A percentile compares a stretch with the other conserved stretches of the same genome.
Conservation (phyloP, 1,140 invertebrate genomes). For the Cepaea nemoralis region DNA sequence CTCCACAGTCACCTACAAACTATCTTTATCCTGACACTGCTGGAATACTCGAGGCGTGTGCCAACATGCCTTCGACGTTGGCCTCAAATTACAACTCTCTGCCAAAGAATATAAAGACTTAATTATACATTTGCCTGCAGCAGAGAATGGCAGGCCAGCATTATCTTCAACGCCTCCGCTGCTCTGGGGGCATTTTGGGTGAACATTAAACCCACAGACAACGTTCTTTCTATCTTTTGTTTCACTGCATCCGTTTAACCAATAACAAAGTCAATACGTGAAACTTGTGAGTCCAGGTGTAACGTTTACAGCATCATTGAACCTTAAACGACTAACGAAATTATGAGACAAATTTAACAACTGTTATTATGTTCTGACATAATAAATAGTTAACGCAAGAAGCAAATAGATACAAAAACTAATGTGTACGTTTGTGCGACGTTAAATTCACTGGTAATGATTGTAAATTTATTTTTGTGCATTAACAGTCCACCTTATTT, state of each 20-base stretch:
- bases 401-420: no score
- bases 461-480: no score
- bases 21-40: not conserved
- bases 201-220: not conserved
- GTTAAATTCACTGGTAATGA: no score
- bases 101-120: conserved; percentile 18
- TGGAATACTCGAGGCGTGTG: not conserved
- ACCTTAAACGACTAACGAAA: not conserved
- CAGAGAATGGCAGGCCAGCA: not conserved
- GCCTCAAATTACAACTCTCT: not conserved
- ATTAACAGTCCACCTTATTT: no score
- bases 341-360: not conserved
- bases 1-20: not conserved
- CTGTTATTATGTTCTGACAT: not conserved
- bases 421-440: no score
- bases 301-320: not conserved
- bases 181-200: not conserved
- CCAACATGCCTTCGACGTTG: not conserved
- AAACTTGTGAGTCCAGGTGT: not conserved
- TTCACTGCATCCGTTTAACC: not conserved
- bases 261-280: not conserved
- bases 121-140: not conserved
- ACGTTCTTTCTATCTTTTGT: not conserved
- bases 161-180: conserved; percentile 9
- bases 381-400: not conserved